Percentiles rank a stretch among this genome's conserved stretches.
Evolutionary conservation across 2,113 vertebrate genomes (phyloP).

Genomic region (Rhadina sibilatrix): DNA sequence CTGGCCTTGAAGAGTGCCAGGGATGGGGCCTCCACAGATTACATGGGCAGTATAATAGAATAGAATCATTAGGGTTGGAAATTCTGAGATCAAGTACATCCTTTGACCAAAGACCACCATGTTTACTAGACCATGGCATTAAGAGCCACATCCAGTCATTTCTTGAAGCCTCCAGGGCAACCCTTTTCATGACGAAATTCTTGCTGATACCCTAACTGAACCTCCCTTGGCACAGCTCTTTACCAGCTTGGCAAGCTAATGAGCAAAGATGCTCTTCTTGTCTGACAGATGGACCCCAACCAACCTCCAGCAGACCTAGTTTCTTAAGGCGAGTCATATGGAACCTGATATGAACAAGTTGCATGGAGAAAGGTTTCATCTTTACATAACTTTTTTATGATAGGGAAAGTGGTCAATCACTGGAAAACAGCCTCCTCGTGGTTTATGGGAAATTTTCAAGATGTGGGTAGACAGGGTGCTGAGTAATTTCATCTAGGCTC

Average conservation of each 20-base stretch:
- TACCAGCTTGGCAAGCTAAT: background rate
- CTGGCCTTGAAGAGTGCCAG: background rate
- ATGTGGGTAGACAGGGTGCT: background rate
- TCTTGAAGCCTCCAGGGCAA: background rate
- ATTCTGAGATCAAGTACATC: background rate
- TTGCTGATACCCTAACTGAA: background rate
- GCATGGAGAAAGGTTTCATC: background rate
- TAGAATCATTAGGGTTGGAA: background rate
- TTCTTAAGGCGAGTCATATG: background rate
- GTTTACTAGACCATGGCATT: background rate
- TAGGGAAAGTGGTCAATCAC: background rate
- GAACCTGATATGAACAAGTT: background rate
- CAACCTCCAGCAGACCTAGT: background rate
- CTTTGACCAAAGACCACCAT: background rate
- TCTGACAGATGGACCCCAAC: background rate
- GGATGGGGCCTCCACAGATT: background rate
- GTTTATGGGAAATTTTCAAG: background rate
- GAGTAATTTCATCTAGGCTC: background rate
- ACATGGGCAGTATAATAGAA: background rate
- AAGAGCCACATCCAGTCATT: background rate
- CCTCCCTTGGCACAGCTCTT: background rate
- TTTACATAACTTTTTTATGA: background rate
- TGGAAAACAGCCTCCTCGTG: background rate
- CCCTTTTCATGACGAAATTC: background rate
- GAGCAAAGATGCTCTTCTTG: background rate